These are phyloP conservation scores for Teleogryllus oceanicus DNA, from an alignment of 2,888 invertebrate species.

Conservation along the genomic window DNA sequence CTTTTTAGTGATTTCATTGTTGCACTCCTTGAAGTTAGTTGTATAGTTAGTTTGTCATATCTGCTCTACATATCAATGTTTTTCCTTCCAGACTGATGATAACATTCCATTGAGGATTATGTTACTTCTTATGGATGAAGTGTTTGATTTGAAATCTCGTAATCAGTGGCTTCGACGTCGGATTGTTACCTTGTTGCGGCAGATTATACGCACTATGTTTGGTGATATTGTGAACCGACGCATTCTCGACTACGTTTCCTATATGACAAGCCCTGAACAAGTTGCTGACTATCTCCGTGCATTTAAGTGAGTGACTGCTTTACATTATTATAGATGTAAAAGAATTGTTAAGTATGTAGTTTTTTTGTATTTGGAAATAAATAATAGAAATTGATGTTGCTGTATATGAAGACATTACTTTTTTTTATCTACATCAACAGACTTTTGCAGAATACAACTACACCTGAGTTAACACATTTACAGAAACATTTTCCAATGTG, in stretches of 20 bases:
- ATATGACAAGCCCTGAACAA: constrained; percentile 81
- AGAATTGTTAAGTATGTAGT: neutral
- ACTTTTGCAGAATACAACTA: too few relatives aligned
- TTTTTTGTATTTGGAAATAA: too few relatives aligned
- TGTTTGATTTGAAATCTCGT: constrained; percentile 75
- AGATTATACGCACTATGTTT: constrained; percentile 75
- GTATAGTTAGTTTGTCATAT: too few relatives aligned
- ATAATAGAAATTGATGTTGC: too few relatives aligned
- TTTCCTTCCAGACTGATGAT: constrained; percentile 55
- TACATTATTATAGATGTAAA: neutral
- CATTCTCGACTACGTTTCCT: constrained; percentile 83
- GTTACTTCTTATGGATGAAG: constrained; percentile 76
- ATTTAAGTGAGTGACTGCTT: constrained; percentile 65
- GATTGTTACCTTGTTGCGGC: constrained; percentile 69
- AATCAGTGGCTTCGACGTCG: constrained; percentile 78
- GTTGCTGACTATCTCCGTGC: constrained; percentile 81
- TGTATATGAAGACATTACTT: too few relatives aligned
- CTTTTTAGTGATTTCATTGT: too few relatives aligned
- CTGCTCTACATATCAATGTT: too few relatives aligned
- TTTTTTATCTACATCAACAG: too few relatives aligned
- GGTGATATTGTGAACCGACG: constrained; percentile 81
- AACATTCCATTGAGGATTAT: constrained; percentile 79
- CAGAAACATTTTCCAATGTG: too few relatives aligned
- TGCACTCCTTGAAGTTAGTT: too few relatives aligned
- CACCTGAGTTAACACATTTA: too few relatives aligned